Evolutionary conservation across 2,888 invertebrate species (phyloP), one percentile per base, ranked within the genome.

Genomic region (Myathropa florea): DNA sequence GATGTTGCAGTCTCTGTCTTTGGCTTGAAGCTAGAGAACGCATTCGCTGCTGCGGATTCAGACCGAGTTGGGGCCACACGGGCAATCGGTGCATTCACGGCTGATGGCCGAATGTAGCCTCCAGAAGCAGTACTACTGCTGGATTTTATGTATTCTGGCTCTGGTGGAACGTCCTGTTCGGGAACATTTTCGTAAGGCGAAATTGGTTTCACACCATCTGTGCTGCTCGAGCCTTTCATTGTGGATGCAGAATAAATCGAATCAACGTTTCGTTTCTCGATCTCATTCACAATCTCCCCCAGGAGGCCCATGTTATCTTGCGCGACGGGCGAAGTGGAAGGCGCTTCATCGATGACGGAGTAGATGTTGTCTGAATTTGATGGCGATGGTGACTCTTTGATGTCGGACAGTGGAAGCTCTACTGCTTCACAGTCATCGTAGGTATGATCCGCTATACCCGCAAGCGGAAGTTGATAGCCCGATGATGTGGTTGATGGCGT

Each of bases 261-360:
- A 89, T 97, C 97, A 46, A 96, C 95, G 91, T 97, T 97, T 36
- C 97, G 94, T 89, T 96, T 96, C 89, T 97, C 97, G 90, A 97
- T 97, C 92, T 97, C 97, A 59, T 95, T 95, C 0, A 97, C 97
- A 80, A 97, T 97, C 93, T 97, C 97, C 7, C 97, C 96, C 0
- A 97, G 92, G 23, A 97, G 92, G 0, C 97, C 97, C 94, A 96
- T 95, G 87, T 95, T 96, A 80, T 96, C 96, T 26, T 86, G 88
- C 39, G 92, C 91, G 72, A 90, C 89, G 2, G 90, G 89, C 0
- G 60, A 28, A 1, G 93, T 93, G 1, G 94, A 93, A 0, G 96
- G 95, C 39, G 95, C 94, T 91, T 97, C 97, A 90, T 97, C 97
- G 67, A 97, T 97, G 0, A 97, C 96, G 0, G 97, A 97, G 91